These are phyloP conservation scores for Lithophane leautieri DNA, from an alignment of 2,888 invertebrate species.

Conservation along the genomic window DNA sequence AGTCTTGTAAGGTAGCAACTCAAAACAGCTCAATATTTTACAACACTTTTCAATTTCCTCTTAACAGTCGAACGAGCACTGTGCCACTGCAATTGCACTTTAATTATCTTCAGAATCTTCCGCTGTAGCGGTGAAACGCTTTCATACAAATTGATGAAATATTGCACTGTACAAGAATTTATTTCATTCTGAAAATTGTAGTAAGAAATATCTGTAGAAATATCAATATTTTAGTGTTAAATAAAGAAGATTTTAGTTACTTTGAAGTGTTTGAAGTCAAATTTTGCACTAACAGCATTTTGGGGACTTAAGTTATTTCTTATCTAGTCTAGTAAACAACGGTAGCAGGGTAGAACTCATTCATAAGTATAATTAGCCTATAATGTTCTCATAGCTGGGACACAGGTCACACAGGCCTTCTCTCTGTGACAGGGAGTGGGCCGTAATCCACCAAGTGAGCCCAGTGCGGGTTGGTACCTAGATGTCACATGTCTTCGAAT, in stretches of 20 bases:
- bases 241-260: neutral
- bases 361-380: too few species aligned
- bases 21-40: slow-evolving; percentile 37
- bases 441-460: too few species aligned
- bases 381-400: too few species aligned
- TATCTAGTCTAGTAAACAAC: neutral
- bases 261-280: neutral
- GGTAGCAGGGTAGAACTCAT: neutral
- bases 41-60: slow-evolving; percentile 62
- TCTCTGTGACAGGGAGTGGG: too few species aligned
- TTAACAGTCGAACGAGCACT: slow-evolving; percentile 42
- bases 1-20: slow-evolving; percentile 5
- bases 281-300: neutral
- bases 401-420: too few species aligned
- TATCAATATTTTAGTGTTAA: slow-evolving; percentile 30
- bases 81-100: slow-evolving; percentile 62
- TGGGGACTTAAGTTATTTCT: neutral
- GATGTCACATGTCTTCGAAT: too few species aligned
- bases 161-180: slow-evolving; percentile 47
- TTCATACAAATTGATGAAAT: slow-evolving; percentile 61
- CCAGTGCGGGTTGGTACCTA: too few species aligned
- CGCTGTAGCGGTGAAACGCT: slow-evolving; percentile 38
- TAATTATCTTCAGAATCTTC: slow-evolving; percentile 64
- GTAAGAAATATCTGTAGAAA: slow-evolving; percentile 10
- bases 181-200: slow-evolving; percentile 48